Base-by-base conservation (phyloP, 2,113 vertebrate species). In the Ceyx cyanopectus region DNA sequence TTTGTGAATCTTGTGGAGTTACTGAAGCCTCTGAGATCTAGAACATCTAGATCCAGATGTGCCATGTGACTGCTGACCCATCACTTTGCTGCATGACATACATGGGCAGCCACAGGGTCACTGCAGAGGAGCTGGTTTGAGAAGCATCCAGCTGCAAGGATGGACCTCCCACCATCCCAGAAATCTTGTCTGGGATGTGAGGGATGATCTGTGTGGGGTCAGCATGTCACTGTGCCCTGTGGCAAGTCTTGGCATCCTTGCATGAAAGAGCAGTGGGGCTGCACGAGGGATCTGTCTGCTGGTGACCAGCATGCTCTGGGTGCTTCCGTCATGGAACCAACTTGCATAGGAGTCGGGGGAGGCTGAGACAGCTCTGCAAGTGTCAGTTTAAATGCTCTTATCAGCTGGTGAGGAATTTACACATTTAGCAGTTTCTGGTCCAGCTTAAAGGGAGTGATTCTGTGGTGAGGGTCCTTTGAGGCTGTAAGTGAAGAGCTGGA, bases 61-160 rank as follows among this genome's bases (percentile, higher is more conserved):
- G 14, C 56, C 41, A 1, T 5, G 40, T 48, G 63, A 11, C 32
- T 37, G 50, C 68, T 61, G 68, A 51, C 43, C 32, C 7, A 5
- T 37, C 32, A 2, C 53, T 37, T 37, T 37, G 37, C 37, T 37
- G 37, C 37, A 37, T 37, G 37, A 37, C 37, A 37, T 37, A 37
- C 37, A 4, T 10, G 16, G 24, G 61, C 2, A 1, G 40, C 73
- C 19, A 32, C 43, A 27, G 0, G 22, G 29, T n/a, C 3, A 5
- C 32, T 15, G 40, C 3, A 0, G 12, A 12, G 2, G 18, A 21
- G 6, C 57, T n/a, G 13, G 12, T 17, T 46, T 17, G 14, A 16
- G 79, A 26, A 70, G 79, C 48, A 57, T 19, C 32, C 76, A 48
- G 21, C 18, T 70, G 41, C 53, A n/a, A 17, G 29, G 20, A n/a